These are phyloP conservation scores for Parus major DNA, from an alignment of 2,113 vertebrate species.

Conservation along the genomic window DNA sequence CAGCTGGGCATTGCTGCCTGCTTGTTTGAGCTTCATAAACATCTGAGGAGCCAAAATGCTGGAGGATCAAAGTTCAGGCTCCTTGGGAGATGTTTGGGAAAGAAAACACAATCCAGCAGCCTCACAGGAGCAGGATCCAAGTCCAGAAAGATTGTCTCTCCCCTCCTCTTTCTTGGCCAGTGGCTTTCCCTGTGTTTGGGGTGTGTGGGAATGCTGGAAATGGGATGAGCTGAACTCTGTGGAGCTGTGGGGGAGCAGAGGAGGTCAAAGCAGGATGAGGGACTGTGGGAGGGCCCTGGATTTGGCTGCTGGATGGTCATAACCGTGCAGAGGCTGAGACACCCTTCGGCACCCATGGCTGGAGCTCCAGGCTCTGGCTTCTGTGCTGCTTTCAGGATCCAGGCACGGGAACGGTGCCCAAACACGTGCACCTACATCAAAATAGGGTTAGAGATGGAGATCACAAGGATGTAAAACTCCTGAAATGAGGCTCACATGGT, in stretches of 20 bases:
- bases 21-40: background rate
- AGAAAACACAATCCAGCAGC: background rate
- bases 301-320: background rate
- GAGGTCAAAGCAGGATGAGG: background rate
- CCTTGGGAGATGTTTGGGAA: background rate
- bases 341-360: fast-evolving
- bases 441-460: background rate
- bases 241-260: background rate
- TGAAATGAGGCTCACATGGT: fast-evolving
- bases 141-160: background rate
- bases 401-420: background rate
- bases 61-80: background rate
- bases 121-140: background rate
- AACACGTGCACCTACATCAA: background rate
- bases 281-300: background rate
- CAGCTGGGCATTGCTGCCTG: background rate
- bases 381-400: background rate
- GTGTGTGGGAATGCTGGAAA: background rate
- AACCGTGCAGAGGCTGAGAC: background rate
- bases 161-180: background rate
- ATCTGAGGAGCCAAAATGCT: background rate
- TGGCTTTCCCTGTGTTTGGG: background rate
- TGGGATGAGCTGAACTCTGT: background rate
- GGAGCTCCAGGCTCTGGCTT: background rate
- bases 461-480: background rate